A percentile compares a stretch with the other conserved stretches of the same genome.
phyloP scores from a whole-genome alignment of 2,113 vertebrate genomes.

The Neotoma lepida region DNA sequence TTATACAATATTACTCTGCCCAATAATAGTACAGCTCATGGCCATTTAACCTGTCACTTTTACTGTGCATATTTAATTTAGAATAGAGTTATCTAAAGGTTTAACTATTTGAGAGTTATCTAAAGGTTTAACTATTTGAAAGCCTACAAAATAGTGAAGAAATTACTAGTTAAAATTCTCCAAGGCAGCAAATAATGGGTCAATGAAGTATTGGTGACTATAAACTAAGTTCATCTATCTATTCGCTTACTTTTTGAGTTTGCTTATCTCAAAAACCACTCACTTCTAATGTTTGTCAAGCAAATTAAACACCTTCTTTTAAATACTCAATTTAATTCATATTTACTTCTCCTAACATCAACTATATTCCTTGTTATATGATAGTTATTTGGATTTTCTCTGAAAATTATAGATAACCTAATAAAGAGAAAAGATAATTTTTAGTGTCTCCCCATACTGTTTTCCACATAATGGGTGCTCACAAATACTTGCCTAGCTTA shows the following conservation, averaged over 20 bases:
- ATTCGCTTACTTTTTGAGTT: background rate
- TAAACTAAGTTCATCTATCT: conserved; percentile 7
- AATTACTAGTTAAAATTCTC: background rate
- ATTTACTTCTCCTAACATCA: background rate
- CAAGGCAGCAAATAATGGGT: background rate
- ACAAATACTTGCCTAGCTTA: background rate
- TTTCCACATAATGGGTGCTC: background rate
- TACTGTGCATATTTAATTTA: background rate
- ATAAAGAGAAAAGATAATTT: background rate
- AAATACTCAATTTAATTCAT: background rate
- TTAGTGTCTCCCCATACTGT: background rate
- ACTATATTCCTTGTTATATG: background rate
- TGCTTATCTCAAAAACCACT: background rate
- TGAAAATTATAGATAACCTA: background rate
- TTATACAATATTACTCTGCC: background rate
- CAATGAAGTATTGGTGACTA: background rate
- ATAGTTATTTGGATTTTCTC: conserved; percentile 13
- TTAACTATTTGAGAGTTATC: background rate
- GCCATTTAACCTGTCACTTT: background rate
- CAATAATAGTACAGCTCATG: background rate
- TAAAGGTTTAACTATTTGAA: background rate
- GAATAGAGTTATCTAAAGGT: background rate
- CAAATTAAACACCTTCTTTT: background rate
- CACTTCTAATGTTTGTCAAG: background rate
- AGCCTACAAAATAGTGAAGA: background rate